Conservation (phyloP, 2,113 vertebrate species). For the Platycercus adscitus region DNA sequence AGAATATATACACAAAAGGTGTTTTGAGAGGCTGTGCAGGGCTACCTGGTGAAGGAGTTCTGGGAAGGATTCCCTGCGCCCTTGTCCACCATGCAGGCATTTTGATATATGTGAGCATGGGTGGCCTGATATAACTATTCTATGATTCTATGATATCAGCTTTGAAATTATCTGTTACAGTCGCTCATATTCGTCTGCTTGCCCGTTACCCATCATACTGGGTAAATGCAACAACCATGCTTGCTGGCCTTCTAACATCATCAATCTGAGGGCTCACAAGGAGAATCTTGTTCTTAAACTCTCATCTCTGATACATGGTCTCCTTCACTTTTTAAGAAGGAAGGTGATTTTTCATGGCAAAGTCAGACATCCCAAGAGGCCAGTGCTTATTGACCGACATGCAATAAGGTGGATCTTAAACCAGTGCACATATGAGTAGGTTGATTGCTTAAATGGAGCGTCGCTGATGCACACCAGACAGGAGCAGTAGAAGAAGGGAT, state of each 20-base stretch:
- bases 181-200: slow-evolving; percentile 52
- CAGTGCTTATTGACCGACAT: rapidly evolving
- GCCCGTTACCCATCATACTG: neutral
- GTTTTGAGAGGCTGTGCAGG: slow-evolving; percentile 64
- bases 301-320: neutral
- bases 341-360: neutral
- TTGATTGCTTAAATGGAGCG: neutral
- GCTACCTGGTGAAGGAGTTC: slow-evolving; percentile 70
- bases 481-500: neutral
- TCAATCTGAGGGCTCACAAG: neutral
- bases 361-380: neutral
- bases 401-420: neutral
- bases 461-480: neutral
- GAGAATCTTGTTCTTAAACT: neutral
- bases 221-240: neutral
- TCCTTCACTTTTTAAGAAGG: neutral
- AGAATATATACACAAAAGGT: slow-evolving; percentile 66
- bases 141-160: slow-evolving; percentile 12
- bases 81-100: slow-evolving; percentile 61
- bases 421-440: neutral
- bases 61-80: slow-evolving; percentile 15
- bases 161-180: slow-evolving; percentile 59
- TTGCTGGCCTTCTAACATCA: neutral
- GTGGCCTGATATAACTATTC: slow-evolving; percentile 48
- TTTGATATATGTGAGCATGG: slow-evolving; percentile 62